Conservation (phyloP, 2,888 invertebrate genomes). For the Aspidiotus destructor region DNA sequence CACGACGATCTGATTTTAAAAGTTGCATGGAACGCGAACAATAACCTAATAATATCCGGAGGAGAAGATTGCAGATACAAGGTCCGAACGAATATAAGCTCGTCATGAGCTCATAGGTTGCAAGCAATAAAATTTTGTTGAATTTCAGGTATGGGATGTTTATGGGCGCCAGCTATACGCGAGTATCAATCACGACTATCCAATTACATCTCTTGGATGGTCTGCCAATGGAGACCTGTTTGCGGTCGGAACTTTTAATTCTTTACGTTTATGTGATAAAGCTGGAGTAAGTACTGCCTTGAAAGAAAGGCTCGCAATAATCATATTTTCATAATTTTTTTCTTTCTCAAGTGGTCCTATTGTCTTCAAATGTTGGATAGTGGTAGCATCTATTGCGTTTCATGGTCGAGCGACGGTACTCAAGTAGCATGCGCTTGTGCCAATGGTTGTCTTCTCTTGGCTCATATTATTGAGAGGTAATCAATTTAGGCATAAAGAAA, state of each 20-base stretch:
- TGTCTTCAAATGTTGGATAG: conserved; percentile 78
- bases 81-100: conserved; percentile 43
- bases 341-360: conserved; percentile 65
- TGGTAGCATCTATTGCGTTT: conserved; percentile 79
- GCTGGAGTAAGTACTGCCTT: conserved; percentile 61
- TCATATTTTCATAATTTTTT: no score
- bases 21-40: conserved; percentile 52
- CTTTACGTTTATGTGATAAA: conserved; percentile 82
- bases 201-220: conserved; percentile 85
- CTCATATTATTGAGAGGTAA: conserved; percentile 78
- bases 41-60: conserved; percentile 51
- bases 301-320: not conserved
- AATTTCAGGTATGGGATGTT: conserved; percentile 74
- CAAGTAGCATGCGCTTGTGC: conserved; percentile 93
- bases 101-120: not conserved
- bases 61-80: conserved; percentile 71
- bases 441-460: conserved; percentile 80
- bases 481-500: conserved; percentile 11
- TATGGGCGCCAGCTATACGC: conserved; percentile 80
- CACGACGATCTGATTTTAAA: conserved; percentile 84
- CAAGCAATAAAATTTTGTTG: not conserved
- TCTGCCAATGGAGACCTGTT: conserved; percentile 83
- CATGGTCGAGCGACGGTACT: conserved; percentile 94
- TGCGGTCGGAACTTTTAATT: conserved; percentile 86
- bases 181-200: conserved; percentile 76